These are phyloP conservation scores for Callaeas wilsoni DNA, from an alignment of 2,113 vertebrate species.

Conservation along the genomic window DNA sequence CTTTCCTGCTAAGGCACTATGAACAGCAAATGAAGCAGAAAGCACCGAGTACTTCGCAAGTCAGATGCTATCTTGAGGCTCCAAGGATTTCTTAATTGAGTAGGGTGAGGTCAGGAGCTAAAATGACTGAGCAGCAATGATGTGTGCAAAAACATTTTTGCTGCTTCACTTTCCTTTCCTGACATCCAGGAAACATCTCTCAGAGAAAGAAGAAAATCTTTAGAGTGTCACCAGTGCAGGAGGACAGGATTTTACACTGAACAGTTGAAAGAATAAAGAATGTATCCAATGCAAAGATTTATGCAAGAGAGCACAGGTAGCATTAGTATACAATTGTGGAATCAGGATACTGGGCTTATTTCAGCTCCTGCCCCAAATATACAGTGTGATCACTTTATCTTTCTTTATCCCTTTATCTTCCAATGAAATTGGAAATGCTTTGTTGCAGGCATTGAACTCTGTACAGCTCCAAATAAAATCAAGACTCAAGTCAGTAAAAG, in stretches of 20 bases:
- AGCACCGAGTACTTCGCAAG: background rate
- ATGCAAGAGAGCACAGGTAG: background rate
- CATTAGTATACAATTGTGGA: background rate
- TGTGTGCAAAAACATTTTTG: background rate
- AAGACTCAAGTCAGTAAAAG: background rate
- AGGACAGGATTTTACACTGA: background rate
- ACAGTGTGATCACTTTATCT: background rate
- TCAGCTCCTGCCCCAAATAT: background rate
- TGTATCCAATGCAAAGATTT: background rate
- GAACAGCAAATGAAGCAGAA: slow-evolving; percentile 29
- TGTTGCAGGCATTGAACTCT: background rate
- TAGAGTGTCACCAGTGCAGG: background rate
- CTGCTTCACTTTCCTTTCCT: background rate
- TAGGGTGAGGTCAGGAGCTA: background rate
- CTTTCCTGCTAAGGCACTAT: background rate
- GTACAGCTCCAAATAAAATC: background rate
- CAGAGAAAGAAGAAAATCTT: background rate
- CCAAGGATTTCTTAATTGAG: slow-evolving; percentile 44
- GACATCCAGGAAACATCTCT: background rate
- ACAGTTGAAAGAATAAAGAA: background rate
- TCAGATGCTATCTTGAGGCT: background rate
- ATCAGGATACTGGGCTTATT: background rate
- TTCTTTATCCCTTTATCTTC: background rate
- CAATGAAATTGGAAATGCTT: background rate
- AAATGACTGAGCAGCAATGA: slow-evolving; percentile 13